Evolutionary conservation across 2,113 vertebrate species (phyloP), one percentile per base, ranked within the genome.

Genomic region (Fukomys damarensis): DNA sequence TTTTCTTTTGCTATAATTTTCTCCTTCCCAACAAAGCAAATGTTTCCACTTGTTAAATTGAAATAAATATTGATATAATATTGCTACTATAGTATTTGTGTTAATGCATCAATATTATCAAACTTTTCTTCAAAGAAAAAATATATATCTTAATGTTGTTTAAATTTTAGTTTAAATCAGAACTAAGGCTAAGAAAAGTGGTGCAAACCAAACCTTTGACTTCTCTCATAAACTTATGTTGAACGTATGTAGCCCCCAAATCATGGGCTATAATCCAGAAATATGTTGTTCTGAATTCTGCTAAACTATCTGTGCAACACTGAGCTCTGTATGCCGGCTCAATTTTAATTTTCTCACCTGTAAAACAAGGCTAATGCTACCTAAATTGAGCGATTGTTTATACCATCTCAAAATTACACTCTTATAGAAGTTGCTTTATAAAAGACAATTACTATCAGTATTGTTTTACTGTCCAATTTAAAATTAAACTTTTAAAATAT

Each of bases 401-500:
- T 58, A 79, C 89, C 49, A 94, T 54, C 30, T 66, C 72, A 96
- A 89, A 49, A 32, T 63, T 79, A 7, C 0, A 49, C 49, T 26
- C n/a, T 68, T 22, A 82, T 20, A 70, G 70, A 54, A 86, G 28
- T 81, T 91, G 24, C 35, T 89, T 89, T 72, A 65, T 17, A 93
- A 59, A 88, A 63, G 35, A 65, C 16, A 52, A 30, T 88, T 80
- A 38, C 20, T 76, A 46, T 24, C 16, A 79, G 22, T 6, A 35
- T 1, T 81, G 24, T 68, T 89, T 74, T 30, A 88, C 35, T 91
- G 4, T 32, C 7, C 22, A 81, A 93, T 59, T 7, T 85, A 35
- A 92, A 96, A 89, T 72, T 26, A 43, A 82, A 91, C 49, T 89
- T 93, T 20, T 87, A 85, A 77, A 83, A 56, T 77, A 68, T 20